Conservation (phyloP, 92 coral and sea anemone species). For the Hydrozoanthus gracilis region DNA sequence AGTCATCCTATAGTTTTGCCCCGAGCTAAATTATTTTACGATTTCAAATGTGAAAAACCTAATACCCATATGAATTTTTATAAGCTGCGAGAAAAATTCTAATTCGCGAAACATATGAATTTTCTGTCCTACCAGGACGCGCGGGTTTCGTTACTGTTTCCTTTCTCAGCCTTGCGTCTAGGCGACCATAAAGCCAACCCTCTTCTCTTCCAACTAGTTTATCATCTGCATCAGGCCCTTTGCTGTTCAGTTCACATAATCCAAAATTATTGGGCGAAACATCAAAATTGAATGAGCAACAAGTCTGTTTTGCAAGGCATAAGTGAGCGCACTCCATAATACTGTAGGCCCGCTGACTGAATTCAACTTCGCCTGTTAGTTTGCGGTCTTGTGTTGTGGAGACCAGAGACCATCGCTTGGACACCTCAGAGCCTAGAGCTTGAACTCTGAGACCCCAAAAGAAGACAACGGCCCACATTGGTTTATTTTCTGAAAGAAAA, state of each 20-base stretch:
- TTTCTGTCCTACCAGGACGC: not conserved
- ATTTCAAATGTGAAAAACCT: too few relatives aligned
- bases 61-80: too few relatives aligned
- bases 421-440: not conserved
- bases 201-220: not conserved
- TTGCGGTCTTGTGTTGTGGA: slow-evolving; percentile 3
- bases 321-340: slow-evolving; percentile 38
- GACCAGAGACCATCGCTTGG: slow-evolving; percentile 3
- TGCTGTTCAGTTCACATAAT: slow-evolving; percentile 20
- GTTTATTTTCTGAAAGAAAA: not conserved
- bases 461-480: not conserved
- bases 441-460: not conserved
- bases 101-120: too few relatives aligned
- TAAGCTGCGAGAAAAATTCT: too few relatives aligned
- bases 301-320: slow-evolving; percentile 13
- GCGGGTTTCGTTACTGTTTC: not conserved
- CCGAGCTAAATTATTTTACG: too few relatives aligned
- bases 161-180: slow-evolving; percentile 15
- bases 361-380: not conserved
- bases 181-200: slow-evolving; percentile 28
- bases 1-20: too few relatives aligned
- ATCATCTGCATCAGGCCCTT: slow-evolving; percentile 13
- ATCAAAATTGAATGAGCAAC: slow-evolving; percentile 31
- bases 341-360: slow-evolving; percentile 5
- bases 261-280: not conserved